Evolutionary conservation across 2,113 vertebrate genomes (phyloP).

Genomic region (Ceratotherium simum): DNA sequence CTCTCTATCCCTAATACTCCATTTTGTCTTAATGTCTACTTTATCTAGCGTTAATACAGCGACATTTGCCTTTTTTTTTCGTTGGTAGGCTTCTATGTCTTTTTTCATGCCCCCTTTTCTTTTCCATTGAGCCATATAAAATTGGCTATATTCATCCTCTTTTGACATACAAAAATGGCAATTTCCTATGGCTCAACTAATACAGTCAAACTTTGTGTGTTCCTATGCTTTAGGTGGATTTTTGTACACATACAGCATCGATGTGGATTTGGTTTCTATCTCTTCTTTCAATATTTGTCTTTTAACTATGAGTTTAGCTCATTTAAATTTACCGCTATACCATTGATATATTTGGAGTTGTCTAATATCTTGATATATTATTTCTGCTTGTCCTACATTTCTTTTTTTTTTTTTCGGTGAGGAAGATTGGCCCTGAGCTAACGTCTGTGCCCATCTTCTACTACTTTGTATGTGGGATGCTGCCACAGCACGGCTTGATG

Average conservation of each 20-base stretch:
- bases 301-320: neutral
- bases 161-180: neutral
- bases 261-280: neutral
- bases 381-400: neutral
- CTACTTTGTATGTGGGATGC: too few species aligned
- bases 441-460: too few species aligned
- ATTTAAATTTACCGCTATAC: neutral
- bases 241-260: neutral
- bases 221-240: neutral
- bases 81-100: neutral
- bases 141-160: neutral
- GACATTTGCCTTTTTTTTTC: neutral
- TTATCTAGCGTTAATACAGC: neutral
- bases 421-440: too few species aligned
- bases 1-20: neutral
- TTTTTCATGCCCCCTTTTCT: neutral
- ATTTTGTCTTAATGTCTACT: neutral
- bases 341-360: too few species aligned
- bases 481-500: too few species aligned
- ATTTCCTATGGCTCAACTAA: neutral
- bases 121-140: neutral
- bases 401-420: neutral
- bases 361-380: neutral
- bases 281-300: neutral
- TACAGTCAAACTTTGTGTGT: too few species aligned